Evolutionary conservation across 1,140 invertebrate species (phyloP).

Genomic region (Frieseomelitta varia): DNA sequence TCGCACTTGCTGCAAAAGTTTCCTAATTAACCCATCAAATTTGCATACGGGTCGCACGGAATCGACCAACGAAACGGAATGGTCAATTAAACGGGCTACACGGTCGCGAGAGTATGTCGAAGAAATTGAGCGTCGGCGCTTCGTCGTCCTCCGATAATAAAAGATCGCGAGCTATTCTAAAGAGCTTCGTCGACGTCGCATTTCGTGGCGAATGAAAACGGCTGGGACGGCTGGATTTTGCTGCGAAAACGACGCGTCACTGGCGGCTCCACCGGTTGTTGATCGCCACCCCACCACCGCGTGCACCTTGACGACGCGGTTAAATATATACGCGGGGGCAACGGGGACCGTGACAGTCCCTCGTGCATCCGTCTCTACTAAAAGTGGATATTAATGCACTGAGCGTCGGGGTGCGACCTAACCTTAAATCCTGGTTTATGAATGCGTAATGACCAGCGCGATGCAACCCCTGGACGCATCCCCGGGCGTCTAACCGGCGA

Average conservation of each 20-base stretch:
- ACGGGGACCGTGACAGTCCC: conserved; percentile 13
- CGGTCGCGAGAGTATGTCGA: not conserved
- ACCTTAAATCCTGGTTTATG: conserved; percentile 75
- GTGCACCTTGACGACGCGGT: conserved; percentile 14
- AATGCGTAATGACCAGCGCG: conserved; percentile 67
- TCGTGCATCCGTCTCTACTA: conserved; percentile 56
- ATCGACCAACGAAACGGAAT: not conserved
- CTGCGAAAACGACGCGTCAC: conserved; percentile 40
- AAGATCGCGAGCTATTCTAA: conserved; percentile 27
- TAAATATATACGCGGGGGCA: conserved; percentile 15
- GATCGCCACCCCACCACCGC: not conserved
- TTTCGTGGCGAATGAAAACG: conserved; percentile 29
- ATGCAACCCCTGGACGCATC: conserved; percentile 44
- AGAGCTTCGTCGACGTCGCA: conserved; percentile 20
- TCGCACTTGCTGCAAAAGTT: not conserved
- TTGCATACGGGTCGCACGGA: not conserved
- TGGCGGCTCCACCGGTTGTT: conserved; percentile 12
- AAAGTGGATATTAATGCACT: conserved; percentile 77
- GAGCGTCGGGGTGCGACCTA: conserved; percentile 56
- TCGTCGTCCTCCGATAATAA: conserved; percentile 4
- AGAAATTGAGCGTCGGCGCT: conserved; percentile 2
- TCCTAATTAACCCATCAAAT: conserved; percentile 30
- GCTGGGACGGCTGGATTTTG: not conserved
- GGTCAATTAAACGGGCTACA: conserved; percentile 5
- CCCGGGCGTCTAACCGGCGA: not conserved